phyloP scores from a whole-genome alignment of 2,113 vertebrate species.

The Gadus chalcogrammus region DNA sequence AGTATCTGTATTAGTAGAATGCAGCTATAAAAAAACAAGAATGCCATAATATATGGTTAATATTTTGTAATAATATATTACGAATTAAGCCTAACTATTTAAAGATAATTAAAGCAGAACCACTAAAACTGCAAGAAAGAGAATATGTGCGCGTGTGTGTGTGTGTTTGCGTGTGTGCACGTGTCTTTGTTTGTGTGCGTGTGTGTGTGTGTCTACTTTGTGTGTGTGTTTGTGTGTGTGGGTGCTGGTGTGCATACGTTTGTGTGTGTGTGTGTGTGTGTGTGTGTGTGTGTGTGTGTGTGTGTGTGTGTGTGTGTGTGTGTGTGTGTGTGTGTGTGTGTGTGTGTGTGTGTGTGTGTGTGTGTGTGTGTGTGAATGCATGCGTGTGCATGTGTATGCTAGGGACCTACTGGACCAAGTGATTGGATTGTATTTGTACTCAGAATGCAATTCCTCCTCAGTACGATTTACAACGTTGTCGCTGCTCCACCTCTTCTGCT shows the following conservation, averaged over 20 bases:
- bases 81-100: too few relatives aligned
- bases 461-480: conserved; percentile 2
- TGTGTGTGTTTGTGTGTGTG: not conserved
- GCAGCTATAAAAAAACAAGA: too few relatives aligned
- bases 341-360: not conserved
- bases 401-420: not conserved
- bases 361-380: not conserved
- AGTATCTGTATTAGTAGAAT: too few relatives aligned
- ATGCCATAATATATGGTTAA: too few relatives aligned
- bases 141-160: not conserved
- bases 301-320: not conserved
- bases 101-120: too few relatives aligned
- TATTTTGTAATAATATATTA: too few relatives aligned
- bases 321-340: not conserved
- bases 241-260: not conserved
- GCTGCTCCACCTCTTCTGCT: conserved; percentile 6
- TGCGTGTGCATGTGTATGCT: not conserved
- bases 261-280: not conserved
- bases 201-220: too few relatives aligned
- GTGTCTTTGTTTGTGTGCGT: not conserved
- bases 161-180: not conserved
- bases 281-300: conserved; percentile 2
- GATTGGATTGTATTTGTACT: conserved; percentile 4
- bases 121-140: not conserved
- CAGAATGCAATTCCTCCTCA: conserved; percentile 6